Percentiles rank a stretch among this genome's conserved stretches.
phyloP scores from a whole-genome alignment of 2,797 vertebrate species.

The Hydrocynus forskahlii region DNA sequence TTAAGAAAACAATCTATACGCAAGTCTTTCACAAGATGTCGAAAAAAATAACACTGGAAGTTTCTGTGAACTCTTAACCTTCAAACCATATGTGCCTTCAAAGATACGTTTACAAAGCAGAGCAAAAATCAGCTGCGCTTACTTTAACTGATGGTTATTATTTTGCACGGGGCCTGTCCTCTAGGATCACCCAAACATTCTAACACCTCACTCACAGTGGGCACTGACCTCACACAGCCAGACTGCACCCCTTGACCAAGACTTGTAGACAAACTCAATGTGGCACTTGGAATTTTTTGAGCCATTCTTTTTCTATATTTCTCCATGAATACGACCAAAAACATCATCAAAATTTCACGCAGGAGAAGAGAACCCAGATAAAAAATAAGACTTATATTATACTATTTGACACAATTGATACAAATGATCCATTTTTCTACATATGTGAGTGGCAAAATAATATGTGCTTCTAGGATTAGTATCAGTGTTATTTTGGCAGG shows the following conservation, averaged over 20 bases:
- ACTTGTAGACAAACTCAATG: neutral
- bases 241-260: slow-evolving; percentile 1
- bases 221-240: neutral
- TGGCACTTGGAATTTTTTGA: too few species aligned
- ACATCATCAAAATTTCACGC: too few species aligned
- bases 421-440: too few species aligned
- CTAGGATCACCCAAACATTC: slow-evolving; percentile 51
- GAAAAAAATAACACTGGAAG: slow-evolving; percentile 18
- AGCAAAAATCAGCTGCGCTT: slow-evolving; percentile 28
- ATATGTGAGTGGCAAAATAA: too few species aligned
- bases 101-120: slow-evolving; percentile 8
- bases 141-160: slow-evolving; percentile 51
- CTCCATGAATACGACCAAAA: too few species aligned
- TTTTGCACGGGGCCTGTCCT: slow-evolving; percentile 27
- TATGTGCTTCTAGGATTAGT: too few species aligned
- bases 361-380: too few species aligned
- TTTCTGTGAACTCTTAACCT: slow-evolving; percentile 45
- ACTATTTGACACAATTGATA: too few species aligned
- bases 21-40: slow-evolving; percentile 9
- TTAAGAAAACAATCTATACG: slow-evolving; percentile 11
- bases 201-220: slow-evolving; percentile 51
- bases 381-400: too few species aligned
- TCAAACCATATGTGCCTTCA: slow-evolving; percentile 31
- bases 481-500: too few species aligned
- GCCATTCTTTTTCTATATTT: too few species aligned